These are phyloP conservation scores for Vanessa atalanta DNA, from an alignment of 1,140 invertebrate genomes.

Conservation along the genomic window DNA sequence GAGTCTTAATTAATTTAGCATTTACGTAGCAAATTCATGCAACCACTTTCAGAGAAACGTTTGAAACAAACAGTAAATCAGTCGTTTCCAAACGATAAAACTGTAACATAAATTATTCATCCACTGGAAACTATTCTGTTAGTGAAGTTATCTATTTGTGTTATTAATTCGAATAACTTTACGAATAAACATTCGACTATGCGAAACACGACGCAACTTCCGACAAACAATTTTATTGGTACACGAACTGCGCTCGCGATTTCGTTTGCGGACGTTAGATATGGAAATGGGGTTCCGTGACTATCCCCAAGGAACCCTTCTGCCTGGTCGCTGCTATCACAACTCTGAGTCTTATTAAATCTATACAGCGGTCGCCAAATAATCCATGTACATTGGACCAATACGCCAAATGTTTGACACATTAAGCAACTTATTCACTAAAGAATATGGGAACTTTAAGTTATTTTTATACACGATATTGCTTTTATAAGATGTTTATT, in stretches of 20 bases:
- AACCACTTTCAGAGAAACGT: slow-evolving; percentile 7
- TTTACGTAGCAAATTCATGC: background rate
- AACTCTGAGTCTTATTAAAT: too few species aligned
- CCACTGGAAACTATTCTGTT: slow-evolving; percentile 28
- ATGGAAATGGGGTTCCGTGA: background rate
- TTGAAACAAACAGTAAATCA: slow-evolving; percentile 33
- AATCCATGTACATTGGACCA: background rate
- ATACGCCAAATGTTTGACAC: too few species aligned
- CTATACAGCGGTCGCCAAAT: background rate
- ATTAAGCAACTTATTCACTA: too few species aligned
- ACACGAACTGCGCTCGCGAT: slow-evolving; percentile 4
- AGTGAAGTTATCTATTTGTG: slow-evolving; percentile 34
- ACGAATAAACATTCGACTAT: slow-evolving; percentile 32
- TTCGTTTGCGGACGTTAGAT: background rate
- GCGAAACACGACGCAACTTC: slow-evolving; percentile 26
- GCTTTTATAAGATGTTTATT: too few species aligned
- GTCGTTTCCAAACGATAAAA: slow-evolving; percentile 40
- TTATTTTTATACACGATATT: too few species aligned
- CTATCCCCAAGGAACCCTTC: background rate
- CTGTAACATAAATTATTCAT: slow-evolving; percentile 42
- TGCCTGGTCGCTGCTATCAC: too few species aligned
- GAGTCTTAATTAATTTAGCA: slow-evolving; percentile 3
- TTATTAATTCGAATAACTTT: slow-evolving; percentile 40
- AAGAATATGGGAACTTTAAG: too few species aligned
- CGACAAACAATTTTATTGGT: slow-evolving; percentile 25